These are phyloP conservation scores for Acrossocheilus wenchowensis DNA, from an alignment of 2,797 vertebrate genomes.

Conservation along the genomic window DNA sequence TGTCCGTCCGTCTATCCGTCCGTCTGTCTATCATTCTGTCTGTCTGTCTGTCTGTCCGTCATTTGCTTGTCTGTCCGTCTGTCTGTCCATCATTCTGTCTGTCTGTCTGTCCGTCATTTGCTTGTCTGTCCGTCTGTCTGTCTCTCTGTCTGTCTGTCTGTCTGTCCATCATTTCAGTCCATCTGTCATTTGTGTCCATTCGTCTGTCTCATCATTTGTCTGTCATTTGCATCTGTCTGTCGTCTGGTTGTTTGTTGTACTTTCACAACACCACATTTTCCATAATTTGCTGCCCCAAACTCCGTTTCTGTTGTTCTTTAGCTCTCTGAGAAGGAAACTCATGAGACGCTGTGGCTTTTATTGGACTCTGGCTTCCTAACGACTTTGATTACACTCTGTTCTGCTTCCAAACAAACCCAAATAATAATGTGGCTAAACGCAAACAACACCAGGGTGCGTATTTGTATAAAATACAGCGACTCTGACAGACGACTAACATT, in stretches of 20 bases:
- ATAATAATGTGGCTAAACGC: constrained; percentile 2
- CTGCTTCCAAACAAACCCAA: constrained; percentile 24
- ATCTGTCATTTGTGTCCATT: too few relatives aligned
- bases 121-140: not conserved
- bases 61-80: not conserved
- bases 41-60: too few relatives aligned
- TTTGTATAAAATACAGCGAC: not conserved
- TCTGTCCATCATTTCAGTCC: not conserved
- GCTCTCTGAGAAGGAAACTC: constrained; percentile 47
- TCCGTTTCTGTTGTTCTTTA: constrained; percentile 37
- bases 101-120: too few relatives aligned
- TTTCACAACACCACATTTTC: constrained; percentile 49
- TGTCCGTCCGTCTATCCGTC: too few relatives aligned
- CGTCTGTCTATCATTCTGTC: too few relatives aligned
- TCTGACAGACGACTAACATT: not conserved
- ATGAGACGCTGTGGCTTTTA: constrained; percentile 55
- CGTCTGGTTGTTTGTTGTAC: constrained; percentile 18
- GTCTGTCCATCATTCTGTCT: too few relatives aligned
- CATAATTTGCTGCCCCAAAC: constrained; percentile 42
- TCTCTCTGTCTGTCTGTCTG: not conserved
- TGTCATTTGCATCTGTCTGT: not conserved
- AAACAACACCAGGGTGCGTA: constrained; percentile 1
- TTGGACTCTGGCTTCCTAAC: constrained; percentile 53
- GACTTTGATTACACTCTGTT: not conserved
- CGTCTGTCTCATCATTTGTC: too few relatives aligned